Conservation (phyloP, 2,888 invertebrate genomes). For the Eucriotettix oculatus region DNA sequence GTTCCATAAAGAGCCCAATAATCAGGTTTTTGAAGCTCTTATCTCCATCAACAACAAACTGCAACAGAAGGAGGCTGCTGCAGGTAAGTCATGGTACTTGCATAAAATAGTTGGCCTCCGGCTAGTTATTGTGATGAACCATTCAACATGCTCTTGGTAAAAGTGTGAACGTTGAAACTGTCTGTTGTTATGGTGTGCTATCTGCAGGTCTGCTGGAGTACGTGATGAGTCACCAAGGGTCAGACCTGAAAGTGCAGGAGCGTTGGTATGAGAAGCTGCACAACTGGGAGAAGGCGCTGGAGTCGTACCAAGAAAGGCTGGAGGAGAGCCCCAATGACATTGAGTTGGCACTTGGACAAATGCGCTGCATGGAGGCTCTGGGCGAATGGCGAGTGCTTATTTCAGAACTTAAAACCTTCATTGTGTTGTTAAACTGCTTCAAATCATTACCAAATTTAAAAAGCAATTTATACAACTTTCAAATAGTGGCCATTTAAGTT, state of each 20-base stretch:
- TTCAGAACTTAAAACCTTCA: too few species aligned
- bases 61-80: conserved; percentile 95
- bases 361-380: conserved; percentile 91
- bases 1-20: conserved; percentile 65
- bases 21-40: conserved; percentile 80
- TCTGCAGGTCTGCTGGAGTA: conserved; percentile 51
- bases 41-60: conserved; percentile 96
- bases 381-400: conserved; percentile 68
- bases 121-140: too few species aligned
- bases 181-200: neutral
- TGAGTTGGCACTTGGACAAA: conserved; percentile 75
- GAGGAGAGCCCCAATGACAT: conserved; percentile 46
- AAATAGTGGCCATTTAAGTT: too few species aligned
- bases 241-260: conserved; percentile 50
- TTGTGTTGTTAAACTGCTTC: too few species aligned
- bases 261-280: conserved; percentile 98
- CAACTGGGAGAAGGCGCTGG: conserved; percentile 93
- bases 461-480: too few species aligned
- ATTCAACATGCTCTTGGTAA: too few species aligned
- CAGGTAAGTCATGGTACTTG: conserved; percentile 35
- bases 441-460: too few species aligned
- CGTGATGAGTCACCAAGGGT: conserved; percentile 65
- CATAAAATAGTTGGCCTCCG: too few species aligned
- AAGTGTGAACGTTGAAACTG: too few species aligned
- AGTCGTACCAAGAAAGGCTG: conserved; percentile 66